These are phyloP conservation scores for Catharus bicknelli DNA, from an alignment of 2,113 vertebrate species.

Conservation along the genomic window DNA sequence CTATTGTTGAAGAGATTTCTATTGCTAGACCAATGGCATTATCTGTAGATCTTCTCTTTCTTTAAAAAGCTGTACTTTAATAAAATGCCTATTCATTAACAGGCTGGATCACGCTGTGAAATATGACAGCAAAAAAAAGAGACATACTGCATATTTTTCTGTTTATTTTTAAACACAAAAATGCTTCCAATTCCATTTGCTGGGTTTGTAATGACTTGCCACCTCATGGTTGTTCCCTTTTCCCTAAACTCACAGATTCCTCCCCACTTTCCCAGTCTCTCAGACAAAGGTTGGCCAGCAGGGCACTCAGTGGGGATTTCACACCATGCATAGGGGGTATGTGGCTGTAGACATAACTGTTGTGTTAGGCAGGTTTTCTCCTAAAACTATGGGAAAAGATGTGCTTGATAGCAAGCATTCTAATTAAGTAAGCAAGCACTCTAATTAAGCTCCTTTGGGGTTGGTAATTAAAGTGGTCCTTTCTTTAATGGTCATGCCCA, in stretches of 20 bases:
- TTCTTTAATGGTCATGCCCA: background rate
- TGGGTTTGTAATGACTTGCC: background rate
- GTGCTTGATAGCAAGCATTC: background rate
- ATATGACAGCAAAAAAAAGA: background rate
- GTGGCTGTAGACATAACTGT: background rate
- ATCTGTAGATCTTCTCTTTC: slow-evolving; percentile 1
- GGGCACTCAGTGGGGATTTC: background rate
- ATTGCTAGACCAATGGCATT: background rate
- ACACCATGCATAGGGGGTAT: fast-evolving
- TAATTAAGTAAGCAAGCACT: background rate
- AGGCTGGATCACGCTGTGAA: slow-evolving; percentile 66
- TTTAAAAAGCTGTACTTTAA: slow-evolving; percentile 11
- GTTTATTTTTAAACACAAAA: slow-evolving; percentile 14
- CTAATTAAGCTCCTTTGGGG: slow-evolving; percentile 41
- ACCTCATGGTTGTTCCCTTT: background rate
- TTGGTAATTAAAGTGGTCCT: slow-evolving; percentile 37
- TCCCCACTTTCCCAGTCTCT: background rate
- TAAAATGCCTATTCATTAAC: slow-evolving; percentile 19
- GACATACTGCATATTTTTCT: background rate
- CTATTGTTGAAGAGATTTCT: slow-evolving; percentile 9
- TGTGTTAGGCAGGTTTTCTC: slow-evolving; percentile 13
- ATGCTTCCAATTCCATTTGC: slow-evolving; percentile 1
- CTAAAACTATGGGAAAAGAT: background rate
- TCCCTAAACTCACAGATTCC: fast-evolving
- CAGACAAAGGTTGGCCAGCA: fast-evolving